These are phyloP conservation scores for Euzophera pinguis DNA, from an alignment of 2,888 invertebrate species.

Conservation along the genomic window DNA sequence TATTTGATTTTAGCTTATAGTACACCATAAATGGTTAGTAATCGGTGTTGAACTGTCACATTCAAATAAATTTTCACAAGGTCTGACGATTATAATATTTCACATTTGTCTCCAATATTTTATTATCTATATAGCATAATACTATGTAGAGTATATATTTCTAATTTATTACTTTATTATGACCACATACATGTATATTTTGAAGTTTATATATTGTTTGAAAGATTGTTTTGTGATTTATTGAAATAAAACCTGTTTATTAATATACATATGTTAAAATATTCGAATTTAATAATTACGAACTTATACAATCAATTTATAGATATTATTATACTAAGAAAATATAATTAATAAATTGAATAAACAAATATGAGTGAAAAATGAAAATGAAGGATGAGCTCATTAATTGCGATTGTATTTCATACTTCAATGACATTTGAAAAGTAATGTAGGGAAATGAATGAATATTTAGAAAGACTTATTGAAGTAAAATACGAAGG, in stretches of 20 bases:
- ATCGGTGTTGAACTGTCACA: slow-evolving; percentile 15
- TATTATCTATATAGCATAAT: slow-evolving; percentile 41
- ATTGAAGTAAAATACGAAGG: slow-evolving; percentile 77
- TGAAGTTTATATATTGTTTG: slow-evolving; percentile 55
- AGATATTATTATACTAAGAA: slow-evolving; percentile 81
- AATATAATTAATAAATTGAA: slow-evolving; percentile 79
- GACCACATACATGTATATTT: slow-evolving; percentile 57
- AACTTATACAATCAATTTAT: slow-evolving; percentile 81
- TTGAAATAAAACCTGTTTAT: slow-evolving; percentile 78
- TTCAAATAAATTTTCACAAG: slow-evolving; percentile 36
- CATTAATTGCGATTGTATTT: slow-evolving; percentile 77
- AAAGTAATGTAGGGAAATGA: slow-evolving; percentile 75
- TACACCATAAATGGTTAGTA: background rate
- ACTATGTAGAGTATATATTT: slow-evolving; percentile 51
- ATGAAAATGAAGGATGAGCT: slow-evolving; percentile 66
- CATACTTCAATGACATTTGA: slow-evolving; percentile 77
- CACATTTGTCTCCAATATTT: slow-evolving; percentile 29
- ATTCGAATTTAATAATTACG: slow-evolving; percentile 81
- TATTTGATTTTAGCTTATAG: background rate
- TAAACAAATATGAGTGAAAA: slow-evolving; percentile 77
- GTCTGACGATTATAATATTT: slow-evolving; percentile 22
- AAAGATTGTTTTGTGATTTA: slow-evolving; percentile 66
- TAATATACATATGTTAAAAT: slow-evolving; percentile 81
- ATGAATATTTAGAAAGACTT: slow-evolving; percentile 80
- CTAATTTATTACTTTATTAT: slow-evolving; percentile 57